Base-by-base conservation (phyloP, 2,888 invertebrate species). In the Hoplodrina ambigua region DNA sequence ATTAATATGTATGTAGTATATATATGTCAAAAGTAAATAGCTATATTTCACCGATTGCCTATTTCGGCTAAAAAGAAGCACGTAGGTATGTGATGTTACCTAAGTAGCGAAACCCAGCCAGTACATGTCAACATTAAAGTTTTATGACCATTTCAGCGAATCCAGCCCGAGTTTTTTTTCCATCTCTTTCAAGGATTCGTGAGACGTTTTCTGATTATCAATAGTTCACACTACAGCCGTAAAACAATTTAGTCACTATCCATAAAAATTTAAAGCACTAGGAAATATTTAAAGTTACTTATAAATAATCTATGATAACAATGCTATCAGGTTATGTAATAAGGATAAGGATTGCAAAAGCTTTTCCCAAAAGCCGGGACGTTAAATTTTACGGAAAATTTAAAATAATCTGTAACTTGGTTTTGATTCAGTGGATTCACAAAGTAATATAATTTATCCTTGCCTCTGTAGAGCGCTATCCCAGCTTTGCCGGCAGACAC, bases 391-490 rank as follows among this genome's bases (percentile, higher is more conserved):
- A 59, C 59, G 50, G 19, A 67, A 54, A 58, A 41, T 46, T 70
- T 77, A 44, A 70, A 53, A 61, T 73, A 77, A 73, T 73, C 53
- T 37, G 53, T 60, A 44, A 69, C 25, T 75, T 50, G 52, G 65
- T 66, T 75, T 66, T 65, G 70, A 66, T 75, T 63, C 52, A 75
- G 65, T 62, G 70, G 62, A 66, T 69, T 69, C 62, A 61, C 44
- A 70, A 60, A 59, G 70, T 62, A 60, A 66, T 70, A 70, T 75
- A 77, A 74, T 75, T 75, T 61, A 75, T 65, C n/a, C 46, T 59
- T 37, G 76, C 44, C 60, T 53, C 56, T 11, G 65, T 60, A 33
- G 30, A 56, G 52, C 64, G 61, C 49, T 58, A 62, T 58, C 64
- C 63, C 56, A 65, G 80, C 63, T 70, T 66, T 57, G 69, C 69